Evolutionary conservation across 1,140 invertebrate genomes (phyloP).

Genomic region (Drosophila pectinifera): DNA sequence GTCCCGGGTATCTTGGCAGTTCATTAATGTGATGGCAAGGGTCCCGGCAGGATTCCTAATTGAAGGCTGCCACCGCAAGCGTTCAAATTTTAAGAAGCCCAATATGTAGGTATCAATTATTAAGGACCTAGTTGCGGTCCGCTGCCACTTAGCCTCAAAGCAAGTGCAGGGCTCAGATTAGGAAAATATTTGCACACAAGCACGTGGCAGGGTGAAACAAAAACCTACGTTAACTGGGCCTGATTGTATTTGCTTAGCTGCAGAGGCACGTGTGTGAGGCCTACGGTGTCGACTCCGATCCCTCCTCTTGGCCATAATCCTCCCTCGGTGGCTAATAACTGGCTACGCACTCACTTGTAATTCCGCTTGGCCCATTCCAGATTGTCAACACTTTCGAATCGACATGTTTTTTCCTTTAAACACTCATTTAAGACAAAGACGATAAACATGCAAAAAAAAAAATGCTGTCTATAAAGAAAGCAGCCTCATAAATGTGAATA

Average conservation of each 20-base stretch:
- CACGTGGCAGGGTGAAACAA: slow-evolving; percentile 50
- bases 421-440: too few relatives aligned
- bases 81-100: slow-evolving; percentile 22
- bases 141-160: not conserved
- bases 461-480: too few relatives aligned
- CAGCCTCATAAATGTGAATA: too few relatives aligned
- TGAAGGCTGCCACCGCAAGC: slow-evolving; percentile 15
- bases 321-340: not conserved
- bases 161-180: slow-evolving; percentile 29
- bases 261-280: slow-evolving; percentile 18
- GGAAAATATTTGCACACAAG: slow-evolving; percentile 52
- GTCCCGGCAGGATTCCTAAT: slow-evolving; percentile 29
- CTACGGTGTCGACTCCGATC: not conserved
- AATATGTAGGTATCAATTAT: slow-evolving; percentile 46
- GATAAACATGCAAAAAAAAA: too few relatives aligned
- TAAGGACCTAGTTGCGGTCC: slow-evolving; percentile 17
- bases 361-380: not conserved
- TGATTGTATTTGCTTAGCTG: slow-evolving; percentile 63
- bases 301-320: not conserved
- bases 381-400: too few relatives aligned
- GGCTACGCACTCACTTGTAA: slow-evolving; percentile 25
- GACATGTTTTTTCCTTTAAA: too few relatives aligned
- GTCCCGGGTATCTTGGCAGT: slow-evolving; percentile 3
- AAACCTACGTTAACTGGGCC: not conserved
- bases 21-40: slow-evolving; percentile 39